A percentile compares a stretch with the other conserved stretches of the same genome.
These are phyloP conservation scores for Carassius carassius DNA, from an alignment of 2,113 vertebrate genomes.

Conservation along the genomic window DNA sequence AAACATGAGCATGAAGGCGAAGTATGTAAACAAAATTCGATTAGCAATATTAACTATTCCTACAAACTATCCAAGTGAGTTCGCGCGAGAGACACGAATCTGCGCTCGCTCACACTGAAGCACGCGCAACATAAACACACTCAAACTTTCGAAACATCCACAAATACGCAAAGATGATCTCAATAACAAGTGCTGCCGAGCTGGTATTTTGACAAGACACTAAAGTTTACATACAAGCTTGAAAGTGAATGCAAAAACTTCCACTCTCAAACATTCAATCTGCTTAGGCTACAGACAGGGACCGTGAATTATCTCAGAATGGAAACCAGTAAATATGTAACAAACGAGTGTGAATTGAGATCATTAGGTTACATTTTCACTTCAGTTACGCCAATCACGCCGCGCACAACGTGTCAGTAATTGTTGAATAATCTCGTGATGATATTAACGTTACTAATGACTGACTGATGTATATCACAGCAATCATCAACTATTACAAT, in stretches of 20 bases:
- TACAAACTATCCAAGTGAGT: slow-evolving; percentile 73
- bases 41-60: slow-evolving; percentile 69
- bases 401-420: slow-evolving; percentile 13
- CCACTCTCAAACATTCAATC: background rate
- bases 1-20: background rate
- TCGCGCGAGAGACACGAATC: slow-evolving; percentile 72
- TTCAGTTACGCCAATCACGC: slow-evolving; percentile 32
- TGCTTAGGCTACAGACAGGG: too few species aligned
- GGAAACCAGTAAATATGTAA: background rate
- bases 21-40: slow-evolving; percentile 69
- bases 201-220: background rate
- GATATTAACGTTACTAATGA: slow-evolving; percentile 52
- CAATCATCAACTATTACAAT: slow-evolving; percentile 58
- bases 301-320: background rate
- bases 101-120: slow-evolving; percentile 40
- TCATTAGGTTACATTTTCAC: background rate
- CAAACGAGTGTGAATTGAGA: background rate
- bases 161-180: background rate
- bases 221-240: background rate
- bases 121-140: background rate
- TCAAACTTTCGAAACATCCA: background rate
- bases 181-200: background rate
- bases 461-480: slow-evolving; percentile 73
- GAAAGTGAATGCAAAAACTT: background rate
- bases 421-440: slow-evolving; percentile 53